Evolutionary conservation across 2,797 vertebrate species (phyloP).

Genomic region (Poliocrania exsul): DNA sequence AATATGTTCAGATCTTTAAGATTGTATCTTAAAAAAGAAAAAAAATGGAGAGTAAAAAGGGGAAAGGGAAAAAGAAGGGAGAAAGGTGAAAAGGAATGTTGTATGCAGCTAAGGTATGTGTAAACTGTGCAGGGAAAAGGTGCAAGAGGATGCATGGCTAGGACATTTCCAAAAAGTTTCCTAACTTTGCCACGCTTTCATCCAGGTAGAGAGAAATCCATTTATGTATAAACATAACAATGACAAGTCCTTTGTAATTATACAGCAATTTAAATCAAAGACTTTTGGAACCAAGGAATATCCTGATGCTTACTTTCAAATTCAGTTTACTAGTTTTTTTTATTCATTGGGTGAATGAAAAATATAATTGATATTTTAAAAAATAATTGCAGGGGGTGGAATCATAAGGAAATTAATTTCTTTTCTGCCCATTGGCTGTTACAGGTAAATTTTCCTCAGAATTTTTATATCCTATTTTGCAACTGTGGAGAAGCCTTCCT

Average conservation of each 20-base stretch:
- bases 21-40: not conserved
- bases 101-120: not conserved
- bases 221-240: not conserved
- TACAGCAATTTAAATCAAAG: not conserved
- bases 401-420: not conserved
- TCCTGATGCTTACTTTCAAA: not conserved
- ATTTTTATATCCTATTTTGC: not conserved
- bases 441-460: not conserved
- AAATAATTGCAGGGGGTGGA: not conserved
- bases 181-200: not conserved
- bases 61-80: not conserved
- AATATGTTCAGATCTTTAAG: not conserved
- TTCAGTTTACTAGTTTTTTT: not conserved
- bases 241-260: not conserved
- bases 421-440: not conserved
- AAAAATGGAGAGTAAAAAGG: not conserved
- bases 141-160: not conserved
- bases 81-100: not conserved
- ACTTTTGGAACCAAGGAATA: not conserved
- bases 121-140: not conserved
- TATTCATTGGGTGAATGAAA: not conserved
- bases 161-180: not conserved
- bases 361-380: not conserved
- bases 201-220: not conserved
- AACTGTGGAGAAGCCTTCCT: not conserved